Evolutionary conservation across 1,140 invertebrate genomes (phyloP), one percentile per base, ranked within the genome.

Genomic region (Lepidurus couesii): DNA sequence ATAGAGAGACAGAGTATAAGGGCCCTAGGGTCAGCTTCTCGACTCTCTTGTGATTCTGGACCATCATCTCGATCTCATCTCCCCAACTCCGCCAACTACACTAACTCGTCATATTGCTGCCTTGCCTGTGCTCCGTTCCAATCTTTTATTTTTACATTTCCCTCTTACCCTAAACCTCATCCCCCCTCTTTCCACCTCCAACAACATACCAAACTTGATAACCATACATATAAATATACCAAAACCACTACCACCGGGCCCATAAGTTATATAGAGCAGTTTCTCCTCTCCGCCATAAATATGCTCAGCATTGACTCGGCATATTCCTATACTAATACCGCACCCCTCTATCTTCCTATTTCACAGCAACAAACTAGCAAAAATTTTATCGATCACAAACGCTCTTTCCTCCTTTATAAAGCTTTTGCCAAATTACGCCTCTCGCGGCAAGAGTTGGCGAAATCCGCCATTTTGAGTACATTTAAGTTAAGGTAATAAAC

Each of bases 21-120:
- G 53, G 13, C 53, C 53, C 53, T 13, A 65, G 53, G 53, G 53
- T 65, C 16, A 65, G 53, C 53, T 65, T 34, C 53, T 65, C 21
- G 53, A 65, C 53, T 21, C 53, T 65, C 53, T 65, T 65, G 53
- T 65, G 53, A 65, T 65, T 65, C 53, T 65, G 21, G 53, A 65
- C 21, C 53, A 21, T 65, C 53, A 65, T 65, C 53, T 65, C 53
- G 53, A 65, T 65, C 53, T 65, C 53, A 65, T 65, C 53, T 65
- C 21, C 53, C 53, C 53, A 65, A 65, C 16, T 65, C 53, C 21
- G 53, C 53, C 53, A 65, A 65, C 53, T 65, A 21, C 34, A 34
- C 53, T 65, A 65, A 65, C 53, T 65, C 53, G 53, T 65, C 53
- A 65, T 65, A 65, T 65, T 65, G 53, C 53, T 65, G 53, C 53